Conservation (phyloP, 1,140 invertebrate species). For the Drosophila pseudoobscura region DNA sequence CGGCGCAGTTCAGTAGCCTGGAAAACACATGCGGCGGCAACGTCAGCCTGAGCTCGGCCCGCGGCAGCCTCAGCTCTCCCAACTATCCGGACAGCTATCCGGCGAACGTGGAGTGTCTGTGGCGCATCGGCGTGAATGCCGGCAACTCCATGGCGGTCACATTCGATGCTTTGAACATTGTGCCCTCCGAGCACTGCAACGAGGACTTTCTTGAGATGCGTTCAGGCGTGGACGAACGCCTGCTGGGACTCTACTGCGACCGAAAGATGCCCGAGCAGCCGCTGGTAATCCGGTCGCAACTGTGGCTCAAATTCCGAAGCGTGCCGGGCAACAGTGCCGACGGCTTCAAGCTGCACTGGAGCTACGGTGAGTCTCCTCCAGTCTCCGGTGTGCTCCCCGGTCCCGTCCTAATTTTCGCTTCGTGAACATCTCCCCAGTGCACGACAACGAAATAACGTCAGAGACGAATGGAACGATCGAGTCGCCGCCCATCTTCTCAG, state of each 20-base stretch:
- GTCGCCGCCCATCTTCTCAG: constrained; percentile 86
- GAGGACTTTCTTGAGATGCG: constrained; percentile 93
- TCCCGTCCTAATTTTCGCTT: not conserved
- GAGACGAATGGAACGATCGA: constrained; percentile 86
- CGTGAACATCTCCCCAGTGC: constrained; percentile 35
- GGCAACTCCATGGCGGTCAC: constrained; percentile 88
- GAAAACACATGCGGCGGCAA: constrained; percentile 88
- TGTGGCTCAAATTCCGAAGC: constrained; percentile 94
- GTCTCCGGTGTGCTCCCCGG: too few species aligned
- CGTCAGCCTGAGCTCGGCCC: constrained; percentile 84
- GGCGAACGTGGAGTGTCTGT: constrained; percentile 89
- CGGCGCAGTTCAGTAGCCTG: constrained; percentile 48
- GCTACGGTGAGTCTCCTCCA: constrained; percentile 84
- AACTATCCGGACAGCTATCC: constrained; percentile 92
- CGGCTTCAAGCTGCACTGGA: constrained; percentile 92
- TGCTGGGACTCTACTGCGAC: constrained; percentile 89
- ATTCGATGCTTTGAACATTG: constrained; percentile 88
- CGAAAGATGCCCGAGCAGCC: constrained; percentile 84
- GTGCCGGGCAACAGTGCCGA: constrained; percentile 85
- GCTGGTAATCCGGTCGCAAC: constrained; percentile 84
- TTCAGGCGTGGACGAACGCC: constrained; percentile 85
- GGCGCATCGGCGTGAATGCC: constrained; percentile 86
- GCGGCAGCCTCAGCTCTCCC: constrained; percentile 89
- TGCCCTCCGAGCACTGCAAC: constrained; percentile 89
- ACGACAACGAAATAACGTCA: constrained; percentile 52